Evolutionary conservation across 1,140 invertebrate genomes (phyloP).

Genomic region (Cyphomyrmex costatus): DNA sequence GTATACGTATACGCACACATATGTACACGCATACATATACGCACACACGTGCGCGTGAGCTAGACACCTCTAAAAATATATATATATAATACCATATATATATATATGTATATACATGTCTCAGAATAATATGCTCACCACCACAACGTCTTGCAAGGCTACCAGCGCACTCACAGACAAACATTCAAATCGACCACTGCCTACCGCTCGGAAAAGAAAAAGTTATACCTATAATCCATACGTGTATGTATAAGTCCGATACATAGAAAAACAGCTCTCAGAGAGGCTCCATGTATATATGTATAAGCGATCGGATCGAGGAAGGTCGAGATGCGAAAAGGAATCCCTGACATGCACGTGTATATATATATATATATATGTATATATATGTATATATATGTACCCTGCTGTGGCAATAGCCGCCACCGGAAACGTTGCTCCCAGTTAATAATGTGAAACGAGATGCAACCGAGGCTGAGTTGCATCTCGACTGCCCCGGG

Average conservation of each 20-base stretch:
- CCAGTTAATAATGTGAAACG: conserved; percentile 30
- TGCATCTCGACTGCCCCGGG: conserved; percentile 21
- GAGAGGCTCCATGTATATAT: conserved; percentile 58
- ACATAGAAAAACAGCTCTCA: conserved; percentile 46
- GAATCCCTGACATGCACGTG: conserved; percentile 42
- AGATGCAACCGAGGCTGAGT: conserved; percentile 43
- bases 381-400: conserved; percentile 49
- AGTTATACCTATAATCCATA: conserved; percentile 51
- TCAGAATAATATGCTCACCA: conserved; percentile 75
- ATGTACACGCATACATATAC: conserved; percentile 59
- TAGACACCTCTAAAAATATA: conserved; percentile 44
- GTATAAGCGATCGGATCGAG: conserved; percentile 66
- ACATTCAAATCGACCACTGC: conserved; percentile 85
- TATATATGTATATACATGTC: conserved; percentile 21
- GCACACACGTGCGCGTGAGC: conserved; percentile 52
- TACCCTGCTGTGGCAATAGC: neutral
- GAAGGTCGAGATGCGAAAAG: conserved; percentile 57
- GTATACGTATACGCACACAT: conserved; percentile 54
- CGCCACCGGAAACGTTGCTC: conserved; percentile 55
- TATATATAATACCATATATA: conserved; percentile 20
- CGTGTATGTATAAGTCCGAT: conserved; percentile 63
- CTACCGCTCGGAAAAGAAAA: conserved; percentile 75
- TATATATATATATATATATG: conserved; percentile 50
- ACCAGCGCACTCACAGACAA: conserved; percentile 87
- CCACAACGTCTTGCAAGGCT: conserved; percentile 83